Percentiles rank a stretch among this genome's conserved stretches.
Evolutionary conservation across 2,113 vertebrate species (phyloP).

Genomic region (Notarius lentiginosus): DNA sequence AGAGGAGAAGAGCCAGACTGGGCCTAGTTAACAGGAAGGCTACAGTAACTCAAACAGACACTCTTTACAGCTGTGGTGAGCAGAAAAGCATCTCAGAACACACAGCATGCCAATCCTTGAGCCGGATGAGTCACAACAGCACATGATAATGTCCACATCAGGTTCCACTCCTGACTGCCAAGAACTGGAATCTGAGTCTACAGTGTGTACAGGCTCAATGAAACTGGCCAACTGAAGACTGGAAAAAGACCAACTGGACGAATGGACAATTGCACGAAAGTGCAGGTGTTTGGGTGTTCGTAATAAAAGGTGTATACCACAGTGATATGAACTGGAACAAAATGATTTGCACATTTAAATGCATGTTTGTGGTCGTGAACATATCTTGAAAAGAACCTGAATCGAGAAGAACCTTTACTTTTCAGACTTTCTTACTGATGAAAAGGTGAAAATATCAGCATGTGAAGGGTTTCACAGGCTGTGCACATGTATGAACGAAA

Average conservation of each 20-base stretch:
- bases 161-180: neutral
- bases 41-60: neutral
- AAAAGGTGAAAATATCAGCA: neutral
- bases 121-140: neutral
- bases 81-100: neutral
- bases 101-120: neutral
- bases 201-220: neutral
- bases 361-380: neutral
- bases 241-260: neutral
- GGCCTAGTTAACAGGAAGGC: neutral
- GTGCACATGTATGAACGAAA: neutral
- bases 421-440: slow-evolving; percentile 1
- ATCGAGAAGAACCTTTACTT: neutral
- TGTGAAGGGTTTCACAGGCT: neutral
- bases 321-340: neutral
- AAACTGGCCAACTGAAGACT: neutral
- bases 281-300: neutral
- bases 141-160: too few relatives aligned
- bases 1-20: neutral
- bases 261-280: neutral
- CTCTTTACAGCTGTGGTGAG: neutral
- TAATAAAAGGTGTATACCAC: neutral
- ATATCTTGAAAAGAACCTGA: neutral
- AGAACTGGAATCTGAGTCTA: neutral
- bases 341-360: neutral